These are phyloP conservation scores for Caenorhabditis wallacei DNA, from an alignment of 2,888 invertebrate species.

Conservation along the genomic window DNA sequence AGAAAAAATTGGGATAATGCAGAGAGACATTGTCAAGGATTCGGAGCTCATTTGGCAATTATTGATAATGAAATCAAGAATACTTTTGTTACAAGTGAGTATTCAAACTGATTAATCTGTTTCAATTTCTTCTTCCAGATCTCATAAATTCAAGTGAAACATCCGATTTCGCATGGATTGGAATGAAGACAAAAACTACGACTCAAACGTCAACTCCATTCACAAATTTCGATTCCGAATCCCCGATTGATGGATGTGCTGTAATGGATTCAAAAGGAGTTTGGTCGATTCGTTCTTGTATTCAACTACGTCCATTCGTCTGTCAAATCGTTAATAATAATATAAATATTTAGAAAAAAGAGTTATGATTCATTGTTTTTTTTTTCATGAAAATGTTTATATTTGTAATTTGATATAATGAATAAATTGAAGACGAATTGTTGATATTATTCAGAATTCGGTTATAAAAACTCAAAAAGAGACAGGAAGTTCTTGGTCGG, in stretches of 20 bases:
- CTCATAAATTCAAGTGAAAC: conserved; percentile 62
- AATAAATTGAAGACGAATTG: not conserved
- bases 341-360: conserved; percentile 11
- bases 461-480: not conserved
- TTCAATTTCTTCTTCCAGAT: conserved; percentile 31
- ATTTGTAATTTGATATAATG: not conserved
- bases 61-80: conserved; percentile 74
- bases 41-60: conserved; percentile 71
- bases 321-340: conserved; percentile 63
- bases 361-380: conserved; percentile 10
- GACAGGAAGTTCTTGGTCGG: too few relatives aligned
- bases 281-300: conserved; percentile 71
- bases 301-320: conserved; percentile 72
- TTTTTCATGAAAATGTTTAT: not conserved
- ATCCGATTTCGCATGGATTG: conserved; percentile 74
- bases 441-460: conserved; percentile 1
- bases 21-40: conserved; percentile 69
- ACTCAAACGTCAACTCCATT: conserved; percentile 58
- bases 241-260: conserved; percentile 72
- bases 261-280: conserved; percentile 68
- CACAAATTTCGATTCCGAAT: conserved; percentile 70
- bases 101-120: not conserved
- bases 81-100: conserved; percentile 68
- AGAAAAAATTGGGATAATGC: conserved; percentile 76
- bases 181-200: conserved; percentile 75